Evolutionary conservation across 2,113 vertebrate genomes (phyloP).

Genomic region (Lampris megalopsis): DNA sequence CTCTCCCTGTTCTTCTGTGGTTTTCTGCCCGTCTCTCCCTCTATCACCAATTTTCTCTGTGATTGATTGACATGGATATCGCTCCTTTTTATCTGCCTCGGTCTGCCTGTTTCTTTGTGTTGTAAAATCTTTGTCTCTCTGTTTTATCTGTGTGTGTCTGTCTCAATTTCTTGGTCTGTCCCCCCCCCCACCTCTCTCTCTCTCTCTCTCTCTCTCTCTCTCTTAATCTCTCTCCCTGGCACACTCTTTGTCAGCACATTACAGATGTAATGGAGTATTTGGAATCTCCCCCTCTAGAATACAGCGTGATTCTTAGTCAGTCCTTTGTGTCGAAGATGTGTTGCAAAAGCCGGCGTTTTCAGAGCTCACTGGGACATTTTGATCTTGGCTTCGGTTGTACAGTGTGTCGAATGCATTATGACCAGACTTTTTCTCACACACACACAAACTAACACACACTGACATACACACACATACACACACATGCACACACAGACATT

Average conservation of each 20-base stretch:
- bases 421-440: slow-evolving; percentile 22
- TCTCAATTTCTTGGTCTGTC: no score
- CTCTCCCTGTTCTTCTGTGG: not conserved
- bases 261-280: not conserved
- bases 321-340: not conserved
- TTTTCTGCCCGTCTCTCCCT: no score
- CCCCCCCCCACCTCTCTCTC: not conserved
- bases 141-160: no score
- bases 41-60: no score
- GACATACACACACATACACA: slow-evolving; percentile 9
- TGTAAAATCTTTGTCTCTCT: no score
- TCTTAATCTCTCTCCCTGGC: not conserved
- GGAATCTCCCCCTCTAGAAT: not conserved
- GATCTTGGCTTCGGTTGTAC: slow-evolving; percentile 23
- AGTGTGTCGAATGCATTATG: slow-evolving; percentile 36
- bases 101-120: no score
- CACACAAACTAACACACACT: slow-evolving; percentile 2
- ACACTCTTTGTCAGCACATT: not conserved
- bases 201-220: not conserved
- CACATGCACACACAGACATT: slow-evolving; percentile 3
- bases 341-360: slow-evolving; percentile 29
- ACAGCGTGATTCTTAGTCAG: not conserved
- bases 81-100: no score
- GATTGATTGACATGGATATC: no score
- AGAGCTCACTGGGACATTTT: slow-evolving; percentile 39